Evolutionary conservation across 2,797 vertebrate genomes (phyloP).

Genomic region (Pipistrellus pygmaeus): DNA sequence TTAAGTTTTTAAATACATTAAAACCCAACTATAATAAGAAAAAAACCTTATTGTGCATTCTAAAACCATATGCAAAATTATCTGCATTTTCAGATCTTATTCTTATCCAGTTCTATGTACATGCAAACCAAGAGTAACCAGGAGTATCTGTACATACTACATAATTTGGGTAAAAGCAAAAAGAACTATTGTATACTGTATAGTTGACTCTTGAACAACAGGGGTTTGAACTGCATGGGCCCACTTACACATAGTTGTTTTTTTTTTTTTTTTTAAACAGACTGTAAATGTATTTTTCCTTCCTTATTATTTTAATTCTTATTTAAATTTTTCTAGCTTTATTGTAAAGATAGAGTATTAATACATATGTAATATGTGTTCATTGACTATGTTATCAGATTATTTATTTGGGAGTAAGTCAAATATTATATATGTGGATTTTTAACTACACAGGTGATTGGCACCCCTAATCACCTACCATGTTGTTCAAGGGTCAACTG

Average conservation of each 20-base stretch:
- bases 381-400: neutral
- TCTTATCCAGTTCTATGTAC: neutral
- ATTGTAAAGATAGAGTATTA: neutral
- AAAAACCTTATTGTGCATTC: neutral
- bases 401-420: neutral
- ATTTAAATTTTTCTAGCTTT: neutral
- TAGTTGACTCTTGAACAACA: neutral
- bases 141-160: neutral
- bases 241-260: neutral
- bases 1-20: neutral
- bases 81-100: neutral
- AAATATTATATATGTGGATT: neutral
- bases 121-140: neutral
- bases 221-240: neutral
- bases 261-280: neutral
- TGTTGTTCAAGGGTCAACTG: neutral
- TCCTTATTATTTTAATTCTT: neutral
- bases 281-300: neutral
- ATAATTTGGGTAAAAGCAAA: neutral
- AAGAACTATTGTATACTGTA: neutral
- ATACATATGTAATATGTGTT: too few species aligned
- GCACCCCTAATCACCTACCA: neutral
- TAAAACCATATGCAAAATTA: neutral
- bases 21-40: neutral
- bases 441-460: neutral